Percentiles rank a stretch among this genome's conserved stretches.
phyloP scores from a whole-genome alignment of 2,888 invertebrate genomes.

The Halocaridina rubra region DNA sequence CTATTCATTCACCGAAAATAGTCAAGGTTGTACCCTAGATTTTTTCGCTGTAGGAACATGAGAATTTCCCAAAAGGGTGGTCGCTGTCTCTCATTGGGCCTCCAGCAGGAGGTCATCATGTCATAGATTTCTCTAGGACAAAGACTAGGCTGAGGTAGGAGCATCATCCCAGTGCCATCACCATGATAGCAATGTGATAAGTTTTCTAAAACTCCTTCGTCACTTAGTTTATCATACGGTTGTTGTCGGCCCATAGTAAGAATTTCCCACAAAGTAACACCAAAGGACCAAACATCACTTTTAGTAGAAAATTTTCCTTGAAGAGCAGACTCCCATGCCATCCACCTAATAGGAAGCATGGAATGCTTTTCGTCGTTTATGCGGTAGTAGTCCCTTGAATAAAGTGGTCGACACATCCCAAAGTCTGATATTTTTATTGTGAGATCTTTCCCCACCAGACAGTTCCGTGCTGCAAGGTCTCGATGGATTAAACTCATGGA shows the following conservation, averaged over 20 bases:
- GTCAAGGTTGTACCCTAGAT: constrained; percentile 68
- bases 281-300: constrained; percentile 91
- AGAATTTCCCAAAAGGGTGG: constrained; percentile 90
- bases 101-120: constrained; percentile 93
- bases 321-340: constrained; percentile 87
- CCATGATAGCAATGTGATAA: constrained; percentile 82
- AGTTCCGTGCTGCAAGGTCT: constrained; percentile 88
- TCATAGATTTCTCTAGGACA: constrained; percentile 91
- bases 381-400: constrained; percentile 82
- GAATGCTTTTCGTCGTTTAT: constrained; percentile 73
- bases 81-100: constrained; percentile 80
- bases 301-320: constrained; percentile 88
- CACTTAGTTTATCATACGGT: constrained; percentile 82
- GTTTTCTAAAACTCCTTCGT: constrained; percentile 86
- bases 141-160: constrained; percentile 79
- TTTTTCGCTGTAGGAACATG: constrained; percentile 83
- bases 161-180: constrained; percentile 75
- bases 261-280: constrained; percentile 88
- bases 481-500: constrained; percentile 86
- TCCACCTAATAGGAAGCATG: constrained; percentile 85
- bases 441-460: constrained; percentile 81
- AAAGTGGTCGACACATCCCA: constrained; percentile 78
- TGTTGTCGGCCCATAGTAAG: constrained; percentile 84
- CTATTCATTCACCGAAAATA: constrained; percentile 45
- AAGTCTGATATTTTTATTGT: constrained; percentile 81